Evolutionary conservation across 2,797 vertebrate genomes (phyloP), one percentile per base, ranked within the genome.

Genomic region (Gymnopithys bicolor): DNA sequence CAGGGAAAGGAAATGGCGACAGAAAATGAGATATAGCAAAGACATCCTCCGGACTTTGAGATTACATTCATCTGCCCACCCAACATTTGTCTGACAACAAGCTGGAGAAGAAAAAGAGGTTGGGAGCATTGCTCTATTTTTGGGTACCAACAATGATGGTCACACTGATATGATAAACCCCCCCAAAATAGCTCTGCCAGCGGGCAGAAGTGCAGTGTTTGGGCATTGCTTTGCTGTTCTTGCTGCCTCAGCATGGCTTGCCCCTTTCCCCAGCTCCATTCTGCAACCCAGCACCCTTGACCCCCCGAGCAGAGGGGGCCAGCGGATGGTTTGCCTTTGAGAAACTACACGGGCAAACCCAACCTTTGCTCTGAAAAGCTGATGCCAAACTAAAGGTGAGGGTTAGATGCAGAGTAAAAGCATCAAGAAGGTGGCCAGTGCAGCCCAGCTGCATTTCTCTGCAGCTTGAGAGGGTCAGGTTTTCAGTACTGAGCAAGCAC

Each of bases 371-470:
- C 66, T 2, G 2, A 94, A 88, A 73, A 32, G 69, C n/a, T 66
- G 62, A 60, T 32, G 53, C 13, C 64, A 78, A 88, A 75, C 12
- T 24, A 28, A 56, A 82, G 33, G 74, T 30, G 66, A 78, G 46
- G 32, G 51, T 49, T 41, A 84, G 55, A 51, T 0, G 0, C 23
- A 53, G 60, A 63, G 30, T 28, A 51, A 80, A 89, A 27, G 58
- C 59, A 83, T 19, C 46, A n/a, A 60, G 41, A 6, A 25, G n/a
- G n/a, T 0, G 0, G 76, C 24, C 5, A 1, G 74, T 8, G 1
- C 13, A 82, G 82, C 58, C 63, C 62, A 66, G 66, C 51, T 69
- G 27, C 48, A 4, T n/a, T 81, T 56, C 62, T 53, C 73, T 32
- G 49, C 64, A 86, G 52, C 76, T 64, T 78, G 45, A 45, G 39